Percentiles rank a stretch among this genome's conserved stretches.
Evolutionary conservation across 2,113 vertebrate species (phyloP).

Genomic region (Sebastes schlegelii): DNA sequence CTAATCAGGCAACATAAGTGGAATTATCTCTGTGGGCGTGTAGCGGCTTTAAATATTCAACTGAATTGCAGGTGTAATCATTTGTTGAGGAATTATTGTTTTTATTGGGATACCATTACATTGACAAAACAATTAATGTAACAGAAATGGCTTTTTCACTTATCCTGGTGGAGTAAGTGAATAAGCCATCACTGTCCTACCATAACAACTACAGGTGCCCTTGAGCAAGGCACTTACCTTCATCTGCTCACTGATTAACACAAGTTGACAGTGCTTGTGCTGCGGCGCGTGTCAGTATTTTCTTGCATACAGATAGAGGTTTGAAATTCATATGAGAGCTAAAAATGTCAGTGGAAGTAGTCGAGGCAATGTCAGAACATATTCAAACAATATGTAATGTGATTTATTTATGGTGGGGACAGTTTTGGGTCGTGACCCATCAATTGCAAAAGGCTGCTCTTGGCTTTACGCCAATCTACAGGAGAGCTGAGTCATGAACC

Average conservation of each 20-base stretch:
- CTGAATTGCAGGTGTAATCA: neutral
- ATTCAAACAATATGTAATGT: conserved; percentile 43
- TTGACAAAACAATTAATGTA: neutral
- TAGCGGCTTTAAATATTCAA: neutral
- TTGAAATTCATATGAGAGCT: conserved; percentile 22
- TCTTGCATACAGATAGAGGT: neutral
- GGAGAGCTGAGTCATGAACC: conserved; percentile 62
- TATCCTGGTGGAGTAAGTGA: neutral
- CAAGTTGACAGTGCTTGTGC: conserved; percentile 9
- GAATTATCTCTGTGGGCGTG: neutral
- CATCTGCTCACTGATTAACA: conserved; percentile 38
- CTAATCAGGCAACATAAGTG: neutral
- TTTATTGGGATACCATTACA: neutral
- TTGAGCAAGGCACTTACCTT: conserved; percentile 27
- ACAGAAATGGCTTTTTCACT: neutral
- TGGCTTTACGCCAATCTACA: conserved; percentile 51
- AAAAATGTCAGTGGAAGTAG: conserved; percentile 26
- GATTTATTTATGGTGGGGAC: conserved; percentile 40
- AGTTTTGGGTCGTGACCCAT: conserved; percentile 56
- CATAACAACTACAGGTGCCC: conserved; percentile 15
- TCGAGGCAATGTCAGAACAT: conserved; percentile 38
- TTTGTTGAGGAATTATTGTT: neutral
- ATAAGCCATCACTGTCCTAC: neutral
- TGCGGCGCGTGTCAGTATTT: conserved; percentile 10
- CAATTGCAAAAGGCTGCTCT: conserved; percentile 49